phyloP scores from a whole-genome alignment of 2,113 vertebrate species.

The Rynchops niger region DNA sequence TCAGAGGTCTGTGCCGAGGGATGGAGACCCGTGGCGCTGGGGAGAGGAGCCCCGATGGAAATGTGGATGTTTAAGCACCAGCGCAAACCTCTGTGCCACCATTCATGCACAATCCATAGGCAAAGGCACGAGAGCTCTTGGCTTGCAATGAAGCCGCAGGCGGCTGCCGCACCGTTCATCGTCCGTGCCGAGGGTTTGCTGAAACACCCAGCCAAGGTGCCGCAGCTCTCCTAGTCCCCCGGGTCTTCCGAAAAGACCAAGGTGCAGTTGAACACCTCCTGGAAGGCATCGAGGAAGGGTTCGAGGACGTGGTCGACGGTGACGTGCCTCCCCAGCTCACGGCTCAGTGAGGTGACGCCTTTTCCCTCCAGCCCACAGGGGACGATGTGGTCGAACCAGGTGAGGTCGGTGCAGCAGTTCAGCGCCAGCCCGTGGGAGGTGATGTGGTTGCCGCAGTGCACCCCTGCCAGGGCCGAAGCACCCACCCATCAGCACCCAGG shows the following conservation, averaged over 20 bases:
- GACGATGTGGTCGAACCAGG: constrained; percentile 57
- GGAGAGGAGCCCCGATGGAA: accelerated
- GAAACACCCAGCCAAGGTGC: accelerated
- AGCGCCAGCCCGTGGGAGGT: constrained; percentile 59
- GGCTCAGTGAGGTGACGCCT: constrained; percentile 45
- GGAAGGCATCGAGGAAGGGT: constrained; percentile 52
- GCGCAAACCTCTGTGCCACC: too few relatives aligned
- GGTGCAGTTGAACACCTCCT: constrained; percentile 36
- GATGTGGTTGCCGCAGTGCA: constrained; percentile 46
- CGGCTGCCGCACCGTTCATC: accelerated
- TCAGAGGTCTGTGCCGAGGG: accelerated
- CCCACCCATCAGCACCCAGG: neutral
- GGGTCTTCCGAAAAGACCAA: neutral
- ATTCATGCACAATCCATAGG: accelerated
- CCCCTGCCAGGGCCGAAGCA: neutral
- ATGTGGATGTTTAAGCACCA: neutral
- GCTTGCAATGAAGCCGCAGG: accelerated
- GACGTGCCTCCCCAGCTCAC: neutral
- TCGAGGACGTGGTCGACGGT: neutral
- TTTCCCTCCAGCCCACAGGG: constrained; percentile 54
- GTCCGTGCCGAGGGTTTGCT: accelerated
- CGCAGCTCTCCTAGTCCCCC: accelerated
- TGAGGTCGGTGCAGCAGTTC: constrained; percentile 59
- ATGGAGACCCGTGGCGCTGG: accelerated
- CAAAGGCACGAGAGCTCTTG: neutral